Evolutionary conservation across 2,797 vertebrate species (phyloP).

Genomic region (Dendrocincla tyrannina): DNA sequence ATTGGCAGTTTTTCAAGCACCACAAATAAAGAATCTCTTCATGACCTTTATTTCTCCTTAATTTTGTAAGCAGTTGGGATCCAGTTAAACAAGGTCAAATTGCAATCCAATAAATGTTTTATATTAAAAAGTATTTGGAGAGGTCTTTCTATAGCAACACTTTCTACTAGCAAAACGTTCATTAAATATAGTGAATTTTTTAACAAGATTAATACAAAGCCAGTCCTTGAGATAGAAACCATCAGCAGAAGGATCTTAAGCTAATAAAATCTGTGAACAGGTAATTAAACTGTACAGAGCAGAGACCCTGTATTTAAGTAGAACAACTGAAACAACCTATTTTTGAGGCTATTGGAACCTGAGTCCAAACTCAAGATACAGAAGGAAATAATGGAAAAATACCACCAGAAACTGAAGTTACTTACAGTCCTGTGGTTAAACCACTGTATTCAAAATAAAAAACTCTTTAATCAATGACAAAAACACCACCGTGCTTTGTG

Average conservation of each 20-base stretch:
- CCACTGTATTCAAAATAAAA: neutral
- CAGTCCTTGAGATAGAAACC: conserved; percentile 20
- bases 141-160: conserved; percentile 18
- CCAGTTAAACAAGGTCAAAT: conserved; percentile 5
- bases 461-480: conserved; percentile 7
- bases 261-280: neutral
- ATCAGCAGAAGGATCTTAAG: neutral
- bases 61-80: neutral
- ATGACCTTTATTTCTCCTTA: conserved; percentile 45
- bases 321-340: neutral
- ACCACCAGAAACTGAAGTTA: neutral
- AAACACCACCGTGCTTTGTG: neutral
- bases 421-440: conserved; percentile 4
- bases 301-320: neutral
- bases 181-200: conserved; percentile 15
- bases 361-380: neutral
- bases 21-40: conserved; percentile 18
- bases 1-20: neutral
- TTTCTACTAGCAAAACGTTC: conserved; percentile 32
- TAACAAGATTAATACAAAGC: conserved; percentile 39
- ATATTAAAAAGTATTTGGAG: neutral
- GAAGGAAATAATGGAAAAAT: neutral
- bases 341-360: neutral
- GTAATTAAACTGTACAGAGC: conserved; percentile 16
- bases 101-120: conserved; percentile 6